phyloP scores from a whole-genome alignment of 2,113 vertebrate species.

The Numida meleagris region DNA sequence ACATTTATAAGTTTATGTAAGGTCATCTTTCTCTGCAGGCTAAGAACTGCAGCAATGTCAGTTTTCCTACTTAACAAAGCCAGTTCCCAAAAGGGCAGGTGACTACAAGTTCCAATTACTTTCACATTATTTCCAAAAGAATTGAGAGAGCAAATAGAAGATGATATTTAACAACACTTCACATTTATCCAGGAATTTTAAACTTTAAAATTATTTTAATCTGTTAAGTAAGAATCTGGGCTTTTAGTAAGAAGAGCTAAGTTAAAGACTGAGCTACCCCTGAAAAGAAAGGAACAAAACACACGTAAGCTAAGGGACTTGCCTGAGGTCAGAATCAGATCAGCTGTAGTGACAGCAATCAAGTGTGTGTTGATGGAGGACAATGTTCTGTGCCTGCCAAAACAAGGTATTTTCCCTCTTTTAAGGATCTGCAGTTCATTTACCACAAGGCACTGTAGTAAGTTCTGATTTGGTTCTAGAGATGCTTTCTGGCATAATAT shows the following conservation, averaged over 20 bases:
- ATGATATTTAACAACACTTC: background rate
- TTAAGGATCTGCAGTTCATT: background rate
- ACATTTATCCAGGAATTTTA: background rate
- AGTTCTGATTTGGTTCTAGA: background rate
- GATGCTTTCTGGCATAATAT: background rate
- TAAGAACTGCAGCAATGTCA: background rate
- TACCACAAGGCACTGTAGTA: background rate
- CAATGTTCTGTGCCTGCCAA: background rate
- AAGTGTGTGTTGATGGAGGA: background rate
- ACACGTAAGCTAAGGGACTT: background rate
- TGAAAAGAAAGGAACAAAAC: background rate
- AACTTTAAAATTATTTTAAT: background rate
- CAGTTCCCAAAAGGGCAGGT: background rate
- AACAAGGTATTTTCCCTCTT: background rate
- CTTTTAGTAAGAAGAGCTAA: background rate
- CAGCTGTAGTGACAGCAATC: background rate
- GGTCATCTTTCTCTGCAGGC: slow-evolving; percentile 44
- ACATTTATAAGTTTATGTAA: slow-evolving; percentile 57
- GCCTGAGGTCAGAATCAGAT: background rate
- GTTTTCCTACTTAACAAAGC: slow-evolving; percentile 41
- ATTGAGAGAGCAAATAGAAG: background rate
- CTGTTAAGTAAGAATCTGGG: background rate
- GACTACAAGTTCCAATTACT: background rate
- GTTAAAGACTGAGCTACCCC: background rate
- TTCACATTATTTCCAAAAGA: background rate